Evolutionary conservation across 2,888 invertebrate genomes (phyloP), one percentile per base, ranked within the genome.

Genomic region (Habroteleia sp.): DNA sequence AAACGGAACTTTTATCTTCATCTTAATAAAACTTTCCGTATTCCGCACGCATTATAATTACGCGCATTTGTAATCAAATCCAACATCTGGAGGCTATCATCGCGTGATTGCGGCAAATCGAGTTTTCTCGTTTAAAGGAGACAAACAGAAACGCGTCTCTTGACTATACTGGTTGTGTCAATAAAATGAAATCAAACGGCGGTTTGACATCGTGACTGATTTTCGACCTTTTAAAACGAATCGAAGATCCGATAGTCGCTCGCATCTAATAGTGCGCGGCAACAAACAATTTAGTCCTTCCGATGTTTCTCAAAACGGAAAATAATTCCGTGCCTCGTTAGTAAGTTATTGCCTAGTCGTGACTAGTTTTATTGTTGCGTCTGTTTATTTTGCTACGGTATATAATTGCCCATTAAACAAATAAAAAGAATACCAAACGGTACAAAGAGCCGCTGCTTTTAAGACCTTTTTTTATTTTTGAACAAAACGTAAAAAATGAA

Each of bases 301-400:
- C 14, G 46, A 46, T 42, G 44, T 37, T 39, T 50, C 33, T 50
- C 46, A 20, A 52, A 66, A 62, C 41, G 62, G 48, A 50, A 74
- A 74, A 66, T 74, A 48, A 66, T 44, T 31, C 65, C 58, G 56
- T 14, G 48, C 23, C 62, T 71, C 62, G 54, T 71, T 71, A 71
- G 62, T 39, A 62, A 71, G 60, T 71, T 71, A 54, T 60, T 63
- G 54, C 63, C 56, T 20, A 37, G 71, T 71, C 71, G 71, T 71
- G 71, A 71, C 71, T 71, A 41, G 62, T 56, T 63, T 62, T 63
- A 63, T 71, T 62, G 25, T 39, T 25, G 16, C 29, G 46, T 35
- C 29, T 37, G 60, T 68, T 60, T 52, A 14, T 68, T 41, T 31
- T 31, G 31, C 17, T 6, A 41, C 25, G 41, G n/a, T n/a, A 23